Percentiles rank a stretch among this genome's conserved stretches.
Conservation (phyloP, 2,113 vertebrate genomes). For the Cochlearius cochlearius region DNA sequence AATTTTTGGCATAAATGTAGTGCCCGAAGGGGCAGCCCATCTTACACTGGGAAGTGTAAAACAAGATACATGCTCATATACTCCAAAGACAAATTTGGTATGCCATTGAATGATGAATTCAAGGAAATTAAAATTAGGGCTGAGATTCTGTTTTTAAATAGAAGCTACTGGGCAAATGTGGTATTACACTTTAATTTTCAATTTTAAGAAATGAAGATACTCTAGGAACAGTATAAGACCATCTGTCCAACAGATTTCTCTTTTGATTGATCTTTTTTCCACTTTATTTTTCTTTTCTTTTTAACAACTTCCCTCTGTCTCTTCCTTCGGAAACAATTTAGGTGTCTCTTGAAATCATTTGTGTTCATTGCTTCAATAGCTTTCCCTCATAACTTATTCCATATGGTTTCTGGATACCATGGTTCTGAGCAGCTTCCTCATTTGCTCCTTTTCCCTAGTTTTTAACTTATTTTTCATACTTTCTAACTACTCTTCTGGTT, state of each 20-base stretch:
- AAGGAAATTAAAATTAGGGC: neutral
- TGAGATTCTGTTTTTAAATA: neutral
- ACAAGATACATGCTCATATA: neutral
- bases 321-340: conserved; percentile 11
- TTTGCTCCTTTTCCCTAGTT: conserved; percentile 7
- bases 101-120: neutral
- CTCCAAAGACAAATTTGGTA: neutral
- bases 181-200: neutral
- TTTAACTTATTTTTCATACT: neutral
- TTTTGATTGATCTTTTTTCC: conserved; percentile 52
- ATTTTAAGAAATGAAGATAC: neutral
- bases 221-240: conserved; percentile 1
- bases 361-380: neutral
- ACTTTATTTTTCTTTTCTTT: conserved; percentile 15
- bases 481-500: neutral
- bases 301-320: conserved; percentile 11
- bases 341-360: conserved; percentile 53
- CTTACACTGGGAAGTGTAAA: neutral
- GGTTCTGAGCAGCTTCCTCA: neutral
- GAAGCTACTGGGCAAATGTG: neutral
- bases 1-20: neutral
- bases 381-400: conserved; percentile 50
- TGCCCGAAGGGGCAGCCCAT: neutral
- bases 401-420: conserved; percentile 35
- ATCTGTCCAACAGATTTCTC: conserved; percentile 46